Percentiles rank a stretch among this genome's conserved stretches.
These are phyloP conservation scores for Plestiodon gilberti DNA, from an alignment of 2,113 vertebrate species.

Conservation along the genomic window DNA sequence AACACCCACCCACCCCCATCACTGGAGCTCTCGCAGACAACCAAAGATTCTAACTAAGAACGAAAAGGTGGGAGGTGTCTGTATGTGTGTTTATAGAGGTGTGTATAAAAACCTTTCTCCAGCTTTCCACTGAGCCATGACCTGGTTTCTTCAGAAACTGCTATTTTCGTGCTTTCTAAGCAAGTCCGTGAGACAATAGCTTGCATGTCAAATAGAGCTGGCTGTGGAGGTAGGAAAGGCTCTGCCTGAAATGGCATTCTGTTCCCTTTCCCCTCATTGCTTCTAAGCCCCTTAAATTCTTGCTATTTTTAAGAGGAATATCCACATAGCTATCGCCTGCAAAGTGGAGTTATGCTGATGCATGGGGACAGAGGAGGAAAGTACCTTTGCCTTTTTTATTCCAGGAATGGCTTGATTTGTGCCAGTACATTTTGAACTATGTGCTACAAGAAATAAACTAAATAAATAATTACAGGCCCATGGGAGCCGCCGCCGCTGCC, in stretches of 20 bases:
- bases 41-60: conserved; percentile 20
- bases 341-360: background rate
- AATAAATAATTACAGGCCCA: background rate
- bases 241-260: background rate
- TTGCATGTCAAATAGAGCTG: conserved; percentile 50
- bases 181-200: conserved; percentile 56
- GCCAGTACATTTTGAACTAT: background rate
- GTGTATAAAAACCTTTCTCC: conserved; percentile 15
- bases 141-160: conserved; percentile 56
- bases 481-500: too few species aligned
- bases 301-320: background rate
- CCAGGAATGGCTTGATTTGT: background rate
- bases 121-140: conserved; percentile 48
- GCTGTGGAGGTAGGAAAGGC: conserved; percentile 22
- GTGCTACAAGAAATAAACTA: too few species aligned
- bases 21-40: conserved; percentile 30
- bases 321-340: background rate
- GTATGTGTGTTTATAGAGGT: conserved; percentile 10
- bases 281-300: background rate
- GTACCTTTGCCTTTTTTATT: background rate
- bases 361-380: background rate
- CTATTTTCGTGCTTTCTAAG: conserved; percentile 55
- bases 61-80: conserved; percentile 31
- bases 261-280: background rate
- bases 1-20: background rate